Evolutionary conservation across 2,797 vertebrate genomes (phyloP).

Genomic region (Sardinella longiceps): DNA sequence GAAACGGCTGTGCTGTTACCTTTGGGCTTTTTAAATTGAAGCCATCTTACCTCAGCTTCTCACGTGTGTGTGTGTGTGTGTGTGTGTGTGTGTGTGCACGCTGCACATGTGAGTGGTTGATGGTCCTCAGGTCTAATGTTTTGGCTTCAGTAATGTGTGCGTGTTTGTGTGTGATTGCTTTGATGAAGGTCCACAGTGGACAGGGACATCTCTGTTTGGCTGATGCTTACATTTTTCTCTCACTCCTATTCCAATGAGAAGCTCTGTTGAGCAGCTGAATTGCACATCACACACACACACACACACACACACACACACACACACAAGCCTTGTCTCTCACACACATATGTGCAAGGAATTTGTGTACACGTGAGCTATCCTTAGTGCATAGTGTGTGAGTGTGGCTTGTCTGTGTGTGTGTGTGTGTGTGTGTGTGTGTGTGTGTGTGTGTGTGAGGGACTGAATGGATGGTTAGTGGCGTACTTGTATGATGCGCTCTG

Average conservation of each 20-base stretch:
- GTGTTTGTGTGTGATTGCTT: conserved; percentile 22
- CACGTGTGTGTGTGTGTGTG: background rate
- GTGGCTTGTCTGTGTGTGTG: background rate
- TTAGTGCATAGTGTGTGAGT: background rate
- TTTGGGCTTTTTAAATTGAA: background rate
- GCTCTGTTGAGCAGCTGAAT: conserved; percentile 28
- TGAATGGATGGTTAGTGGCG: background rate
- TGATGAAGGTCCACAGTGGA: background rate
- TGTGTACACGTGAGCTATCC: background rate
- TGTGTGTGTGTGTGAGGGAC: background rate
- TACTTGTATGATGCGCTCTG: conserved; percentile 6
- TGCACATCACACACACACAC: background rate
- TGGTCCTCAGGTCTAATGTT: conserved; percentile 8
- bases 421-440: background rate
- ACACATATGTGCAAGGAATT: background rate
- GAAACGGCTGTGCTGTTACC: background rate
- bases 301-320: background rate
- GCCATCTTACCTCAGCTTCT: background rate
- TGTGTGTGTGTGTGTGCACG: background rate
- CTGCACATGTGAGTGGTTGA: too few relatives aligned
- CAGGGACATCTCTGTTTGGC: conserved; percentile 1
- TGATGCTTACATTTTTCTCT: background rate
- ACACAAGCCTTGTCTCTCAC: too few relatives aligned
- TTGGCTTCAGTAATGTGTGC: background rate
- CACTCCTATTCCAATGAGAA: background rate